phyloP scores from a whole-genome alignment of 2,888 invertebrate genomes.

The Dioctria linearis region DNA sequence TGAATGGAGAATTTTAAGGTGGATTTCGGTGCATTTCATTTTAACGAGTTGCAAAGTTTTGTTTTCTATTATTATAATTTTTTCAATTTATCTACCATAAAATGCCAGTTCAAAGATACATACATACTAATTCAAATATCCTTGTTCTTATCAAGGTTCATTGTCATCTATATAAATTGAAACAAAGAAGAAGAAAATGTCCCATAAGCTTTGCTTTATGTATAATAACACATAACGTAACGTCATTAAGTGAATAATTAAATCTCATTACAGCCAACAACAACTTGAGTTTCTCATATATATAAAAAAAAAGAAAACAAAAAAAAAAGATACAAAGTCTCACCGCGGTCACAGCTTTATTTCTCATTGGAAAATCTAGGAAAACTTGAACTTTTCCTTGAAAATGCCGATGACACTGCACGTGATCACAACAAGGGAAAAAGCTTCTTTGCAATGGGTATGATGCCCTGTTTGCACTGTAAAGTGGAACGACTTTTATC shows the following conservation, averaged over 20 bases:
- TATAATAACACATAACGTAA: neutral
- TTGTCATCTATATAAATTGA: too few relatives aligned
- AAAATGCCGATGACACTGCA: slow-evolving; percentile 46
- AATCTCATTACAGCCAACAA: too few relatives aligned
- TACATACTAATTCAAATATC: too few relatives aligned
- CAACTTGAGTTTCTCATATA: too few relatives aligned
- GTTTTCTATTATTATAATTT: too few relatives aligned
- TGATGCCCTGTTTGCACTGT: neutral
- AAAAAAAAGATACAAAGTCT: neutral
- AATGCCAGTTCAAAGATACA: too few relatives aligned
- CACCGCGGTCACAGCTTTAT: neutral
- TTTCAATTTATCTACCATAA: too few relatives aligned
- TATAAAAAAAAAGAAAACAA: neutral
- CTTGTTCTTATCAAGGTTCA: too few relatives aligned
- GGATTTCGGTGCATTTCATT: too few relatives aligned
- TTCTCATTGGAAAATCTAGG: slow-evolving; percentile 13
- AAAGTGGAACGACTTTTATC: neutral
- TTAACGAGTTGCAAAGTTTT: too few relatives aligned
- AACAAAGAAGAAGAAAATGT: too few relatives aligned
- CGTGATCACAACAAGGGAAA: slow-evolving; percentile 37
- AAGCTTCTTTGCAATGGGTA: slow-evolving; percentile 8
- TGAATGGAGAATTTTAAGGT: too few relatives aligned
- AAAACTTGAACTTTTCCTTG: slow-evolving; percentile 51
- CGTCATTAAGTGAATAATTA: neutral
- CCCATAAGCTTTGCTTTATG: neutral